Evolutionary conservation across 2,888 invertebrate genomes (phyloP).

Genomic region (Drosophila koepferae): DNA sequence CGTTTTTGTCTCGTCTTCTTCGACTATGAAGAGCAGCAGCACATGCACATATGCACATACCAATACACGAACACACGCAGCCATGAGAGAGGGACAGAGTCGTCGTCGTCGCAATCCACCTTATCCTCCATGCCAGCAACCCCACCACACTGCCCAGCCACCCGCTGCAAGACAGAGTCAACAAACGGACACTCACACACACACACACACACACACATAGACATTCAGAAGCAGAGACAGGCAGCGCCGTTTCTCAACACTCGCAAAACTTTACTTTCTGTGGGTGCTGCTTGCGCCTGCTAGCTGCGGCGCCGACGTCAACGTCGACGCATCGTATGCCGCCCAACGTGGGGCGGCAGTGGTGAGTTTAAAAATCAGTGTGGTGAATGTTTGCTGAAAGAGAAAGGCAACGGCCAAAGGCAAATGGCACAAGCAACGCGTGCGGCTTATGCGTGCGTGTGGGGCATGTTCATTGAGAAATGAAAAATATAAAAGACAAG

Average conservation of each 20-base stretch:
- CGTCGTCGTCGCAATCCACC: conserved; percentile 31
- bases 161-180: conserved; percentile 66
- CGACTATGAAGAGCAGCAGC: conserved; percentile 53
- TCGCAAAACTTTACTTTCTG: conserved; percentile 50
- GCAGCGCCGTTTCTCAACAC: conserved; percentile 38
- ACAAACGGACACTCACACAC: conserved; percentile 73
- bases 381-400: conserved; percentile 74
- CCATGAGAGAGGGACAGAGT: conserved; percentile 20
- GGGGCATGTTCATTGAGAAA: conserved; percentile 75
- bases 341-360: conserved; percentile 59
- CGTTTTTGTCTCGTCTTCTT: conserved; percentile 76
- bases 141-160: conserved; percentile 42
- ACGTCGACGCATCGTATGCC: conserved; percentile 35
- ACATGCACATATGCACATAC: conserved; percentile 38
- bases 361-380: conserved; percentile 53
- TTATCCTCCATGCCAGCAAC: conserved; percentile 29
- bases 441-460: conserved; percentile 52
- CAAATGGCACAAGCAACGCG: conserved; percentile 59
- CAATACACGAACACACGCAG: conserved; percentile 23
- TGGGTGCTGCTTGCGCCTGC: conserved; percentile 28
- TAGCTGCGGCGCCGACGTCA: conserved; percentile 27
- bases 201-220: conserved; percentile 42
- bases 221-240: conserved; percentile 30
- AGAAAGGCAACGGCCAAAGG: conserved; percentile 61
- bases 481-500: conserved; percentile 55